Percentiles rank a stretch among this genome's conserved stretches.
phyloP scores from a whole-genome alignment of 2,797 vertebrate species.

The Buphagus erythrorhynchus region DNA sequence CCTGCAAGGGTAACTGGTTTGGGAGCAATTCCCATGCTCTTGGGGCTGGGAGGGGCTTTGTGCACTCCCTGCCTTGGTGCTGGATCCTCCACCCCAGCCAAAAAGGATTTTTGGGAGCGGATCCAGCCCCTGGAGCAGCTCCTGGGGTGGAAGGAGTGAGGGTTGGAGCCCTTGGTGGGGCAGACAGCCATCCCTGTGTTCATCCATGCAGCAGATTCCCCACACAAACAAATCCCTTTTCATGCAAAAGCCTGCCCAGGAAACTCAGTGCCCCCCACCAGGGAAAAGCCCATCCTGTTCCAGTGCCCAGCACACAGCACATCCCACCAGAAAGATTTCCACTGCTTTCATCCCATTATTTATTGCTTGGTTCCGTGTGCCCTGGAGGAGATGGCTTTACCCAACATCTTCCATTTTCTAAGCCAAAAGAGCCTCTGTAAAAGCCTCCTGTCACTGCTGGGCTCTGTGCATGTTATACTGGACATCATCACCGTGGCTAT shows the following conservation, averaged over 20 bases:
- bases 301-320: neutral
- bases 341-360: neutral
- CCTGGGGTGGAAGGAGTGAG: neutral
- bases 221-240: slow-evolving; percentile 1
- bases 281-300: neutral
- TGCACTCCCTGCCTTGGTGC: neutral
- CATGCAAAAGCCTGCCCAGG: neutral
- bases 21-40: neutral
- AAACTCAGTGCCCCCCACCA: neutral
- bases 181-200: neutral
- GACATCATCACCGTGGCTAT: neutral
- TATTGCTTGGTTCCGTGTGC: neutral
- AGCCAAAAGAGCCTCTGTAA: neutral
- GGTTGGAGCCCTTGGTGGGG: neutral
- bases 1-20: neutral
- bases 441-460: neutral
- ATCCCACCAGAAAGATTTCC: slow-evolving; percentile 1
- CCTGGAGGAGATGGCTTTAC: neutral
- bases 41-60: neutral
- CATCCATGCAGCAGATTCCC: neutral
- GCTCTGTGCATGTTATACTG: neutral
- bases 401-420: slow-evolving; percentile 7
- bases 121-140: neutral
- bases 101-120: neutral
- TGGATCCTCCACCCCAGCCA: neutral